A percentile compares a stretch with the other conserved stretches of the same genome.
Conservation (phyloP, 1,140 invertebrate species). For the Camponotus vicinus region DNA sequence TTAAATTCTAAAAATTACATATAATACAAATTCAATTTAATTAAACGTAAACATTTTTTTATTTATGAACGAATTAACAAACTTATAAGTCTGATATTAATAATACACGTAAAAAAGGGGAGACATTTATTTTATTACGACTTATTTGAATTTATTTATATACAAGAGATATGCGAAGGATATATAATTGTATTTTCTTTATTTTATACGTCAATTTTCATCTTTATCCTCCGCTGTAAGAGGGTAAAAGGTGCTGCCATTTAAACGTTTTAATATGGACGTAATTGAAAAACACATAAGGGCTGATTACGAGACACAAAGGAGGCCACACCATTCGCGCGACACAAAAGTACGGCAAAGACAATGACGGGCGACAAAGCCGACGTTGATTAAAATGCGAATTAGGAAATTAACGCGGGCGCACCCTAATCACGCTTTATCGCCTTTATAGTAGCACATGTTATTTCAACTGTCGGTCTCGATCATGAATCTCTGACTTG, state of each 20-base stretch:
- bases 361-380: conserved; percentile 78
- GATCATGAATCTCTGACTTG: conserved; percentile 20
- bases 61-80: not conserved
- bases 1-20: not conserved
- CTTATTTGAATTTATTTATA: not conserved
- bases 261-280: conserved; percentile 67
- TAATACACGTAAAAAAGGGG: no score
- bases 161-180: not conserved
- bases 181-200: not conserved
- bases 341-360: conserved; percentile 77
- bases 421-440: conserved; percentile 76
- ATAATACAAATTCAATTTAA: not conserved
- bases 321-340: conserved; percentile 59
- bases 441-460: conserved; percentile 55
- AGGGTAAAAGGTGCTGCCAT: conserved; percentile 60
- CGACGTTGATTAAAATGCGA: conserved; percentile 82
- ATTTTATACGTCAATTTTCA: not conserved
- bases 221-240: not conserved
- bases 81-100: not conserved
- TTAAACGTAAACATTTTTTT: not conserved
- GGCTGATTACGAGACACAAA: conserved; percentile 81
- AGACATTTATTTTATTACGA: not conserved
- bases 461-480: conserved; percentile 20
- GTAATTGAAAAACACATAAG: conserved; percentile 77
- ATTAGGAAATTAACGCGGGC: conserved; percentile 81